Evolutionary conservation across 2,888 invertebrate genomes (phyloP).

Genomic region (Aleiodes leptofemur): DNA sequence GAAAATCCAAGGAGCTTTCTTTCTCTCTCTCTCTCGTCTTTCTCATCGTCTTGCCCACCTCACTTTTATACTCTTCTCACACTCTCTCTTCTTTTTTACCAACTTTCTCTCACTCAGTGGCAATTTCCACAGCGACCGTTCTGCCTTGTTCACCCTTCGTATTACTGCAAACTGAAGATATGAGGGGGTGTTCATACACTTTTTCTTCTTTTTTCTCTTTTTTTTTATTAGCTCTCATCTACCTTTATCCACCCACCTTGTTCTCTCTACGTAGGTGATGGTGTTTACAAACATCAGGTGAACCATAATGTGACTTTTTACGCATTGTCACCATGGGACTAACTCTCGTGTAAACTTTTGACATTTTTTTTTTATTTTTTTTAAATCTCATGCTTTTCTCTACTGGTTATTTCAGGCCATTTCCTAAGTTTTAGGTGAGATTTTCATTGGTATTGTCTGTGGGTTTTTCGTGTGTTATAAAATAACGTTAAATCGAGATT

Average conservation of each 20-base stretch:
- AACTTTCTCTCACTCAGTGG: slow-evolving; percentile 48
- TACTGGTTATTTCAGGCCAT: background rate
- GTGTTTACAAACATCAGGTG: slow-evolving; percentile 66
- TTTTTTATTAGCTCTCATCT: background rate
- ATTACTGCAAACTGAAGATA: slow-evolving; percentile 36
- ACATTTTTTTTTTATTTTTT: slow-evolving; percentile 27
- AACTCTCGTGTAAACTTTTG: slow-evolving; percentile 44
- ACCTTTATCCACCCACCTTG: slow-evolving; percentile 30
- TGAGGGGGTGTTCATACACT: slow-evolving; percentile 12
- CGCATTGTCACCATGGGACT: slow-evolving; percentile 42
- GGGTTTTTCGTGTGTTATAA: background rate
- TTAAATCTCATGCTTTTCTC: slow-evolving; percentile 3
- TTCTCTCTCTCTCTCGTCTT: slow-evolving; percentile 29
- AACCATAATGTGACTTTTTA: slow-evolving; percentile 65
- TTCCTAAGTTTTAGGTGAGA: slow-evolving; percentile 11
- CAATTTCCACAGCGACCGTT: slow-evolving; percentile 48
- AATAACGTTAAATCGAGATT: slow-evolving; percentile 7
- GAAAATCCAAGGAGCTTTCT: slow-evolving; percentile 35
- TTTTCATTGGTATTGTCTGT: slow-evolving; percentile 13
- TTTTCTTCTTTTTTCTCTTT: slow-evolving; percentile 11
- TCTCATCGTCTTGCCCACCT: slow-evolving; percentile 16
- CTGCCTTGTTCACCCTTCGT: slow-evolving; percentile 44
- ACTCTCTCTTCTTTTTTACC: slow-evolving; percentile 30
- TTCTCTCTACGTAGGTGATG: slow-evolving; percentile 52
- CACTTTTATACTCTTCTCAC: slow-evolving; percentile 25